These are phyloP conservation scores for Sakesphorus luctuosus DNA, from an alignment of 2,113 vertebrate species.

Conservation along the genomic window DNA sequence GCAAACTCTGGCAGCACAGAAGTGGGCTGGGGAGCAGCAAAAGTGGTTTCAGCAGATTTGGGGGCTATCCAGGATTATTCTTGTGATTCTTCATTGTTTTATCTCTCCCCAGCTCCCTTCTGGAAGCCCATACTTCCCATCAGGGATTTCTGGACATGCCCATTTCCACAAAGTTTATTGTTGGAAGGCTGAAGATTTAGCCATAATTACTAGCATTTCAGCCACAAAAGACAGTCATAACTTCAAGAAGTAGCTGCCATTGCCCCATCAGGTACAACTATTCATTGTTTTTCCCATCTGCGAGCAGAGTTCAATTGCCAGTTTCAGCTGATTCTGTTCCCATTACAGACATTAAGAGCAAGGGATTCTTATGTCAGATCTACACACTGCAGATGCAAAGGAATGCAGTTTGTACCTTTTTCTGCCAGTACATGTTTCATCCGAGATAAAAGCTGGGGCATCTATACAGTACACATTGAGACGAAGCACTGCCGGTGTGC, in stretches of 20 bases:
- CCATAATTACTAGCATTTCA: neutral
- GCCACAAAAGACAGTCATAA: neutral
- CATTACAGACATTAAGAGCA: neutral
- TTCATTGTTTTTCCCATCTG: neutral
- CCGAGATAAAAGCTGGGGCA: neutral
- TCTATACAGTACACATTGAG: fast-evolving
- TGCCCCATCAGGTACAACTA: neutral
- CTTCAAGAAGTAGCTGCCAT: neutral
- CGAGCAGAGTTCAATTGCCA: neutral
- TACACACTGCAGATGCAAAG: neutral
- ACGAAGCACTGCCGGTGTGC: neutral
- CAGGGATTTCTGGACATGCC: neutral
- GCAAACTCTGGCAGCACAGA: neutral
- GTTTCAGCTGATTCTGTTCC: neutral
- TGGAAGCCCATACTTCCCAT: neutral
- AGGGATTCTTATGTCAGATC: neutral
- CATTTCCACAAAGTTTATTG: neutral
- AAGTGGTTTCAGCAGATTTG: neutral
- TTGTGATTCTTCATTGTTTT: neutral
- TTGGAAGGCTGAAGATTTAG: neutral
- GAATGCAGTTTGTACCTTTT: neutral
- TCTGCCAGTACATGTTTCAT: neutral
- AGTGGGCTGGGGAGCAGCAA: neutral
- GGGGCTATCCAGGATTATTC: neutral
- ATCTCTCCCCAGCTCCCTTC: neutral